Evolutionary conservation across 2,113 vertebrate species (phyloP).

Genomic region (Salminus brasiliensis): DNA sequence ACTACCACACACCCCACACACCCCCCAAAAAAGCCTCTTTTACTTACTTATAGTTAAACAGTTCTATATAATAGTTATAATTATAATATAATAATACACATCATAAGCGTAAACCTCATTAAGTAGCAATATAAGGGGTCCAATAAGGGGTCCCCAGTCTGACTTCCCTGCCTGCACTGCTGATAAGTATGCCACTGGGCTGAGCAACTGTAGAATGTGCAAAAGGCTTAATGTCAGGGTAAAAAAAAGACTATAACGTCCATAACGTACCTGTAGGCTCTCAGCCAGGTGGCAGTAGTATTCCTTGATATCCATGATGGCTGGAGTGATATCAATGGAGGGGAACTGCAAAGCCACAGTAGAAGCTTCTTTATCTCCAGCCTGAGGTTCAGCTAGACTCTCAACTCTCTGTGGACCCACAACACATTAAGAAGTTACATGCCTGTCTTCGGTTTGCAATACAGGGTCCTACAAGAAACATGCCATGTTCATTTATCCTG

Average conservation of each 20-base stretch:
- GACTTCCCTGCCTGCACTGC: background rate
- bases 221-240: background rate
- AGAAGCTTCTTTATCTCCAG: constrained; percentile 43
- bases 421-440: constrained; percentile 37
- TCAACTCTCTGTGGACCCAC: constrained; percentile 62
- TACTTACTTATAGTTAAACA: no score
- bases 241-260: constrained; percentile 37
- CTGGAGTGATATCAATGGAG: constrained; percentile 67
- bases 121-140: background rate
- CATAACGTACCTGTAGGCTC: constrained; percentile 69
- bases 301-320: constrained; percentile 69
- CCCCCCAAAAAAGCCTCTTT: no score
- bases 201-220: background rate
- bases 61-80: no score
- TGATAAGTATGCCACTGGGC: background rate
- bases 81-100: background rate
- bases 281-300: constrained; percentile 72
- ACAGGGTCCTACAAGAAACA: constrained; percentile 3
- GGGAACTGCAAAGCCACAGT: constrained; percentile 63
- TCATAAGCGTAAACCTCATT: background rate
- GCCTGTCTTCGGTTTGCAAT: constrained; percentile 51
- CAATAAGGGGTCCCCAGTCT: background rate
- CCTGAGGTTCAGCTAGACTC: constrained; percentile 54
- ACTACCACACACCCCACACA: no score
- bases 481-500: constrained; percentile 31